Base-by-base conservation (phyloP, 2,888 invertebrate species). In the Mythimna lalbum region DNA sequence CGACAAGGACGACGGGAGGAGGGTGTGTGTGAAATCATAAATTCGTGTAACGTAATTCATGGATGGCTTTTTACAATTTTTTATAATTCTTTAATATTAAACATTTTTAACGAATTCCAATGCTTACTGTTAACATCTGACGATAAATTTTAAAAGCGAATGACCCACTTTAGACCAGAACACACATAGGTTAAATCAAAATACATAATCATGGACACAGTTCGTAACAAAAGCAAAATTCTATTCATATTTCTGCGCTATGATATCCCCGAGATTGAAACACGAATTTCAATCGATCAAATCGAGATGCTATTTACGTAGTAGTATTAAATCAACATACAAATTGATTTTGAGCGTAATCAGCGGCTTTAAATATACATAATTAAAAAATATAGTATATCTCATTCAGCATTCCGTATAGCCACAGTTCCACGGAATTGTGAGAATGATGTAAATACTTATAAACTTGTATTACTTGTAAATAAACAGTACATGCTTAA, bases 331-430 rank as follows among this genome's bases (percentile, higher is more conserved):
- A 84, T 76, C 68, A 81, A 84, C 62, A 64, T 74, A 63, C 70
- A 63, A 76, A 69, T 69, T 69, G 61, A 71, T 75, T 73, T 88
- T 89, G 88, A 89, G 90, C 86, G 81, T 86, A 78, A 79, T 81
- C 78, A 84, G 86, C 78, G 82, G 81, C 81, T 81, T 80, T 84
- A 79, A 82, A 83, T 80, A 82, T 33, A 33, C 33, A 33, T 81
- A 81, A 79, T 80, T 80, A 73, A 73, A 84, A 84, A 84, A 84
- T 81, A 84, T 76, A 76, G 66, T 65, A 65, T 66, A 63, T 82
- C 67, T 77, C 61, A 63, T 76, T 56, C 64, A 67, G 69, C 50
- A 63, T 59, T 56, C 50, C 49, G 21, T 59, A 62, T 47, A 49
- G 21, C 52, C 59, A 27, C 55, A 67, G 70, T 63, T 56, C 39